Percentiles rank a stretch among this genome's conserved stretches.
phyloP scores from a whole-genome alignment of 2,888 invertebrate species.

The Meta bourneti region DNA sequence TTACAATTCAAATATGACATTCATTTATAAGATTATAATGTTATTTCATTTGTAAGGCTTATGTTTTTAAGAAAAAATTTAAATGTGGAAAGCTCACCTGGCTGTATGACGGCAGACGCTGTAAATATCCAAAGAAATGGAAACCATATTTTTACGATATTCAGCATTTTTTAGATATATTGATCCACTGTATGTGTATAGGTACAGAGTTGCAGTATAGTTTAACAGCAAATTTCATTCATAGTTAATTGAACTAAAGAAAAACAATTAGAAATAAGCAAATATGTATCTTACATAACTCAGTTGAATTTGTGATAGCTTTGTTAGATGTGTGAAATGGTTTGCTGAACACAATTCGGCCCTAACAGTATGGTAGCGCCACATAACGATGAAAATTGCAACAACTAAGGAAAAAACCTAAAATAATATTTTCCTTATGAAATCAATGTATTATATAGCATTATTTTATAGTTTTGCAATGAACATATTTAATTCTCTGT shows the following conservation, averaged over 20 bases:
- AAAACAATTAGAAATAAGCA: too few relatives aligned
- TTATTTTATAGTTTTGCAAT: too few relatives aligned
- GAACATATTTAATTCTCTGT: too few relatives aligned
- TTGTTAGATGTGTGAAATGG: not conserved
- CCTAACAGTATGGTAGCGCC: constrained; percentile 56
- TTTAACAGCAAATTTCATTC: too few relatives aligned
- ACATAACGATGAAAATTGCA: constrained; percentile 59
- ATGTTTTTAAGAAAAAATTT: too few relatives aligned
- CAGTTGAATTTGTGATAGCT: not conserved
- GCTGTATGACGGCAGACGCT: not conserved
- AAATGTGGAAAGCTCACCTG: not conserved
- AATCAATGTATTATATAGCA: too few relatives aligned
- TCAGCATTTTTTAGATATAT: not conserved
- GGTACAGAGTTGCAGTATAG: not conserved
- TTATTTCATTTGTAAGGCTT: too few relatives aligned
- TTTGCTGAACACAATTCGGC: not conserved
- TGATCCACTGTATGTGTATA: not conserved
- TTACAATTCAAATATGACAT: not conserved
- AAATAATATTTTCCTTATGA: too few relatives aligned
- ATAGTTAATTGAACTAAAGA: not conserved
- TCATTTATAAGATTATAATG: too few relatives aligned
- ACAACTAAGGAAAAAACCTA: not conserved
- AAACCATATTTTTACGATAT: not conserved
- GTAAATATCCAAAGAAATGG: not conserved
- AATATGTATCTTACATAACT: not conserved